These are phyloP conservation scores for Lepetodrilus schrolli DNA, from an alignment of 2,888 invertebrate species.

Conservation along the genomic window DNA sequence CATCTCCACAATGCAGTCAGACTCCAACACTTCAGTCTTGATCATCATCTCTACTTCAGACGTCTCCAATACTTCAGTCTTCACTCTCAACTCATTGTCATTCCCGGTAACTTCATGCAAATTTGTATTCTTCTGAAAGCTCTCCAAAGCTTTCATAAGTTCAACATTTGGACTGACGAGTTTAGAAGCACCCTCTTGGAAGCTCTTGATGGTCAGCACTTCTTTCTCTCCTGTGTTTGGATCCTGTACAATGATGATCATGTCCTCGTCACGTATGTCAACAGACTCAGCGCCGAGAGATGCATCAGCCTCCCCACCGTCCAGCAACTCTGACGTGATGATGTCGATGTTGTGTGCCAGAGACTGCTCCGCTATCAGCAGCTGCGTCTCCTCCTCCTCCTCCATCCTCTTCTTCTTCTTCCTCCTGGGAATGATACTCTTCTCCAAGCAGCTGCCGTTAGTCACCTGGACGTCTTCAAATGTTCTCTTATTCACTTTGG, in stretches of 20 bases:
- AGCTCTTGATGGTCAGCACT: conserved; percentile 8
- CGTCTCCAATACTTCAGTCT: neutral
- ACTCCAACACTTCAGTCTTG: too few species aligned
- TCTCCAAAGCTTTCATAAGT: conserved; percentile 1
- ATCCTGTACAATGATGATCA: conserved; percentile 22
- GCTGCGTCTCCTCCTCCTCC: neutral
- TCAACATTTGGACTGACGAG: conserved; percentile 2
- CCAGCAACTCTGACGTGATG: neutral
- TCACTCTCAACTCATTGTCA: neutral
- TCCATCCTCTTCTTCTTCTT: conserved; percentile 2
- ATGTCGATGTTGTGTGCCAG: neutral
- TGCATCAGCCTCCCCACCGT: neutral
- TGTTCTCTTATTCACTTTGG: neutral
- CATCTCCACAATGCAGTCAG: too few species aligned
- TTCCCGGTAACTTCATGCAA: neutral
- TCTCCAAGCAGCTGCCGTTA: neutral
- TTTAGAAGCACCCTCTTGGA: conserved; percentile 1
- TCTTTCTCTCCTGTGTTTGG: neutral
- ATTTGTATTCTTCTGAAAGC: neutral
- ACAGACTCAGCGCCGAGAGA: neutral
- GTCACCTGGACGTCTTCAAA: neutral
- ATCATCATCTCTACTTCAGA: too few species aligned
- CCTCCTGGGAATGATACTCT: neutral
- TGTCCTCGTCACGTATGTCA: neutral
- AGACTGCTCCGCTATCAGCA: neutral